phyloP scores from a whole-genome alignment of 2,113 vertebrate species.

The Sisor rabdophorus region DNA sequence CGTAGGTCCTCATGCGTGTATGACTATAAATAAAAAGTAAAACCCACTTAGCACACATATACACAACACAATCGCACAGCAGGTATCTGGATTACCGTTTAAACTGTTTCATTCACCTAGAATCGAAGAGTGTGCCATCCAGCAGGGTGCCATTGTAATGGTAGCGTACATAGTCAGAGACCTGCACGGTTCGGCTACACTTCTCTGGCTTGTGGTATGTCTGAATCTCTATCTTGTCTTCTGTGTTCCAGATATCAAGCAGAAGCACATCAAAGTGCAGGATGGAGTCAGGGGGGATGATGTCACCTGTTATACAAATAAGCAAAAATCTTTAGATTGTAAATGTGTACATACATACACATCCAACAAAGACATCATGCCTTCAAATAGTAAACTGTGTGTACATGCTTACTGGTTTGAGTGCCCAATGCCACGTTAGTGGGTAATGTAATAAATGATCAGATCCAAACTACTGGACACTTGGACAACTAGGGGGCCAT shows the following conservation, averaged over 20 bases:
- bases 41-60: background rate
- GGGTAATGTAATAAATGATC: background rate
- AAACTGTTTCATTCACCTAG: slow-evolving; percentile 74
- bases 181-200: slow-evolving; percentile 83
- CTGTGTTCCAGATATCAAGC: slow-evolving; percentile 88
- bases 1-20: slow-evolving; percentile 91
- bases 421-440: background rate
- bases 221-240: slow-evolving; percentile 83
- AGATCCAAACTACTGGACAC: too few species aligned
- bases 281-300: slow-evolving; percentile 85
- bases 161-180: slow-evolving; percentile 93
- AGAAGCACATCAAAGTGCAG: slow-evolving; percentile 94
- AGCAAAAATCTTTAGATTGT: background rate
- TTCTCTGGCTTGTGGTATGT: slow-evolving; percentile 80
- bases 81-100: background rate
- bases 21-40: slow-evolving; percentile 68
- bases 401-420: background rate
- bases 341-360: background rate
- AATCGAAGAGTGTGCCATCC: slow-evolving; percentile 96
- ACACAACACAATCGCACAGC: background rate
- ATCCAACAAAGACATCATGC: background rate
- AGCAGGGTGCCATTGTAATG: slow-evolving; percentile 95
- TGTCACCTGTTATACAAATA: slow-evolving; percentile 68
- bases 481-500: background rate
- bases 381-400: background rate